These are phyloP conservation scores for Metopolophium dirhodum DNA, from an alignment of 1,140 invertebrate species.

Conservation along the genomic window DNA sequence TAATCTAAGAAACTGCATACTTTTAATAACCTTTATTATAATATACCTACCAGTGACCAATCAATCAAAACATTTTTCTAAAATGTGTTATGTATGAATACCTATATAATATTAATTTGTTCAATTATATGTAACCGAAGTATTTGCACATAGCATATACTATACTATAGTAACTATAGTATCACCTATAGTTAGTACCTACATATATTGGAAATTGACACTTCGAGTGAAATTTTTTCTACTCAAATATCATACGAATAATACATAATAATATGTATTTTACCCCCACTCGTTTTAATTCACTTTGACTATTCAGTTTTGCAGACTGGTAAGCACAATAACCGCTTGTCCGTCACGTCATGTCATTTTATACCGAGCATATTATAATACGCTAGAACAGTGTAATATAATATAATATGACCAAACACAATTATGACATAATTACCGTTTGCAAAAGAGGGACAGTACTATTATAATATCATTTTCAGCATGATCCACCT, in stretches of 20 bases:
- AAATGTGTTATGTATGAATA: too few species aligned
- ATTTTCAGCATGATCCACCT: neutral
- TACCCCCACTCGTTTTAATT: neutral
- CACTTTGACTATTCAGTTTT: neutral
- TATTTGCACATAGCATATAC: too few species aligned
- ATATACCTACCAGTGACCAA: too few species aligned
- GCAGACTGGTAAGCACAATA: neutral
- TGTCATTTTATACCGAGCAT: neutral
- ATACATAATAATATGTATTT: neutral
- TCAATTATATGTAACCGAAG: neutral
- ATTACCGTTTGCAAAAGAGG: neutral
- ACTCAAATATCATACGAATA: neutral
- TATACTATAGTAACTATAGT: too few species aligned
- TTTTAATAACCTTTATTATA: too few species aligned
- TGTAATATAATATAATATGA: slow-evolving; percentile 12
- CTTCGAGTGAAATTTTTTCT: neutral
- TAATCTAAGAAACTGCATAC: too few species aligned
- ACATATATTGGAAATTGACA: neutral
- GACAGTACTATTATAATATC: neutral
- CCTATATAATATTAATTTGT: neutral
- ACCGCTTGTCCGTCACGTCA: neutral
- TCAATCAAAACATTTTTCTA: too few species aligned
- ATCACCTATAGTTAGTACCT: too few species aligned
- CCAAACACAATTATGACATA: neutral
- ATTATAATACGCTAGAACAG: neutral